phyloP scores from a whole-genome alignment of 2,797 vertebrate genomes.

The Peromyscus melanophrys region DNA sequence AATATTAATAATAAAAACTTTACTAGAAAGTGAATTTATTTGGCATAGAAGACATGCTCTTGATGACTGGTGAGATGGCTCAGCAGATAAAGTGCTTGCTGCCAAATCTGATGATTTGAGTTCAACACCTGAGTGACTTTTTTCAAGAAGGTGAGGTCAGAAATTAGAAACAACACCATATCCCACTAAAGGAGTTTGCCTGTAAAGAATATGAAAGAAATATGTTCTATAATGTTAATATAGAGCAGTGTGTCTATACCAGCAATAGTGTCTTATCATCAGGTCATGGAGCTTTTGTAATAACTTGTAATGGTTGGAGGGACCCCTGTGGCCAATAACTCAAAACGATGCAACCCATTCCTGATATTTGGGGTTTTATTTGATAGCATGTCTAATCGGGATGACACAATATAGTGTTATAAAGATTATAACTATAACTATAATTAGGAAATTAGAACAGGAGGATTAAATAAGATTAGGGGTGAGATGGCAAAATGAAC shows the following conservation, averaged over 20 bases:
- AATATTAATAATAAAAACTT: background rate
- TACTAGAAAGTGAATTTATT: background rate
- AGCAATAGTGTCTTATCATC: background rate
- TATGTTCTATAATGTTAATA: background rate
- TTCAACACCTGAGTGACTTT: background rate
- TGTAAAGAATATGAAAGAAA: background rate
- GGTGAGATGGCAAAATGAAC: background rate
- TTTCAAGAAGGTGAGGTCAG: background rate
- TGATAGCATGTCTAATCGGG: background rate
- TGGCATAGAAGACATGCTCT: background rate
- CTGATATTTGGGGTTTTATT: background rate
- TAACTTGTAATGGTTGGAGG: background rate
- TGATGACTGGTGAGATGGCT: background rate
- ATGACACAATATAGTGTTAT: background rate
- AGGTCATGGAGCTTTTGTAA: background rate
- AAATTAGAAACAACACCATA: constrained; percentile 23
- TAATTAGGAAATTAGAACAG: too few relatives aligned
- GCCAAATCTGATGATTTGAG: background rate
- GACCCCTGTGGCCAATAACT: background rate
- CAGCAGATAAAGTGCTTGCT: background rate
- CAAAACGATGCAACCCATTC: background rate
- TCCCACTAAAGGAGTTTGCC: background rate
- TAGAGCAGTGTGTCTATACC: background rate
- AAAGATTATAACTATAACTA: background rate
- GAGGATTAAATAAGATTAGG: background rate